Base-by-base conservation (phyloP, 1,140 invertebrate species). In the Luehdorfia chinensis region DNA sequence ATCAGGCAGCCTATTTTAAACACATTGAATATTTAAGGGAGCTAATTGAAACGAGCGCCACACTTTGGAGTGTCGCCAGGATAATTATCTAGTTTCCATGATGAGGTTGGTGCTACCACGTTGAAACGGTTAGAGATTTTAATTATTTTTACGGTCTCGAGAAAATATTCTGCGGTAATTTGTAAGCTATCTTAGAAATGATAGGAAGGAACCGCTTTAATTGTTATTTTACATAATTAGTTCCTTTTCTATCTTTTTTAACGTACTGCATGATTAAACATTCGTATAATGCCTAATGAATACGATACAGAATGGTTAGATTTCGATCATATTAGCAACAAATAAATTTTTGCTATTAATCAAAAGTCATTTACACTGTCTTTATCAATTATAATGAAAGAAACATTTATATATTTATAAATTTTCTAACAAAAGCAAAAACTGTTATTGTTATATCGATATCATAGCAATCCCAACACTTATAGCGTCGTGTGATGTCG, bases 21-120 rank as follows among this genome's bases (percentile, higher is more conserved):
- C 75, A 81, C 81, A 85, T 85, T 85, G 81, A 85, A 85, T 85
- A 85, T 85, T 85, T 84, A 84, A 85, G 75, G 76, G 72, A 75
- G 64, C 81, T 85, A 85, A 85, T 86, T 86, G 83, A 86, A 86
- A 84, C 81, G 79, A 79, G 75, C 74, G 67, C 60, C 76, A 79
- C 79, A 80, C 74, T 83, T 79, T 86, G 83, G 77, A 84, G 75
- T 80, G 78, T 76, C 74, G 78, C 80, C 76, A 80, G 78, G 73
- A 75, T 80, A 83, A 83, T 83, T 83, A 83, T 80, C 81, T 71
- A 74, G 75, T 72, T 77, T 69, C 71, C 68, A 66, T 76, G 76
- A 83, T 75, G 77, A 85, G 81, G 83, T 85, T 85, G 79, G 81
- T 83, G 75, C 76, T 75, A 65, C 66, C 66, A 79, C 74, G 73